These are phyloP conservation scores for Hymenochirus boettgeri DNA, from an alignment of 2,113 vertebrate species.

Conservation along the genomic window DNA sequence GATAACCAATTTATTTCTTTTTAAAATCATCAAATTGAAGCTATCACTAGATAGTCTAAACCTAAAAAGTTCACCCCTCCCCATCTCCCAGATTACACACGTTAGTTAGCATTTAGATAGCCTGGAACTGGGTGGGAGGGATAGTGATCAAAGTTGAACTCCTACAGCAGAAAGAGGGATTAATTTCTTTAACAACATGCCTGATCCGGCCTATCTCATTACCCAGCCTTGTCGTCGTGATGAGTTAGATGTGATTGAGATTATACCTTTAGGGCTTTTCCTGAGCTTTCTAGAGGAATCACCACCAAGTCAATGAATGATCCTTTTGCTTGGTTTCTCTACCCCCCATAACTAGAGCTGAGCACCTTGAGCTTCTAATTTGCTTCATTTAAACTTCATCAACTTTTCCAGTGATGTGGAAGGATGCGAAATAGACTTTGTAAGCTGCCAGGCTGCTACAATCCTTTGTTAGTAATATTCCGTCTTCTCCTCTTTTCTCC, in stretches of 20 bases:
- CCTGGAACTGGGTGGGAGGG: constrained; percentile 63
- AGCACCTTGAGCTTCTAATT: constrained; percentile 56
- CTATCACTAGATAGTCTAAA: constrained; percentile 72
- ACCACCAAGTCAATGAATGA: constrained; percentile 60
- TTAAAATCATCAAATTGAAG: constrained; percentile 52
- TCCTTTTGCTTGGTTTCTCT: constrained; percentile 44
- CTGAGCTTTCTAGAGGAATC: constrained; percentile 68
- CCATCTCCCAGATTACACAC: constrained; percentile 44
- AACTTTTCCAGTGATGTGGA: constrained; percentile 99
- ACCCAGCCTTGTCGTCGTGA: constrained; percentile 85
- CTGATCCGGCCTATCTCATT: constrained; percentile 89
- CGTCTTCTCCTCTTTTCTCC: constrained; percentile 45
- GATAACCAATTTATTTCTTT: too few relatives aligned
- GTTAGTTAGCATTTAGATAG: constrained; percentile 99
- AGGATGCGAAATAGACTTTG: constrained; percentile 78
- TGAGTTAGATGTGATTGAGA: constrained; percentile 94
- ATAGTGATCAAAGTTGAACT: constrained; percentile 78
- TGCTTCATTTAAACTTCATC: constrained; percentile 99
- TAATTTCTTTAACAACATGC: constrained; percentile 79
- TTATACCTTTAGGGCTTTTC: constrained; percentile 89
- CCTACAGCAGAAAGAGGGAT: constrained; percentile 68
- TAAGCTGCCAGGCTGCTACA: constrained; percentile 60
- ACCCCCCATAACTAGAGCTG: constrained; percentile 15
- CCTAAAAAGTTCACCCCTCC: constrained; percentile 59
- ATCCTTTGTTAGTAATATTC: constrained; percentile 76